phyloP scores from a whole-genome alignment of 1,140 invertebrate genomes.

The Geopemphigus sp. region DNA sequence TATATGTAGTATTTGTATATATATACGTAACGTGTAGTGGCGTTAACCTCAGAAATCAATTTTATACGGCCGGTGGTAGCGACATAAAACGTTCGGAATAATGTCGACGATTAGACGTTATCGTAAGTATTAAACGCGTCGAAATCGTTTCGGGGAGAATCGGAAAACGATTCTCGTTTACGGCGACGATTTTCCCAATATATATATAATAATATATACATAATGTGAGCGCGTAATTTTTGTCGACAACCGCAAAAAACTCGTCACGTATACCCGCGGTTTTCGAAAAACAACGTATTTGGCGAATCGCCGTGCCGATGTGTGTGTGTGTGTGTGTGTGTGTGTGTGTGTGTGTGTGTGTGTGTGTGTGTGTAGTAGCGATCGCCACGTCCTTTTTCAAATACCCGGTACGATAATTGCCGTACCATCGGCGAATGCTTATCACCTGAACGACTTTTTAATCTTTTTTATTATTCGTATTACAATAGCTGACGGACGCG shows the following conservation, averaged over 20 bases:
- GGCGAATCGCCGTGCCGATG: no score
- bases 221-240: no score
- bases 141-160: no score
- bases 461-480: neutral
- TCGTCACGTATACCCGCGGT: no score
- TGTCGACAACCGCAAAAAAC: neutral
- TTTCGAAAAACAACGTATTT: no score
- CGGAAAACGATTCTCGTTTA: neutral
- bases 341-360: neutral
- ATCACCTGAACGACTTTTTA: slow-evolving; percentile 30
- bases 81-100: no score
- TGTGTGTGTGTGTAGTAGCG: neutral
- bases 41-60: no score
- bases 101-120: no score
- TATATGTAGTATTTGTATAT: neutral
- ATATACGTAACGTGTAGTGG: no score
- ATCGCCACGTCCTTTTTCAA: neutral
- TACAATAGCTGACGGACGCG: neutral
- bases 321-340: no score
- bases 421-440: slow-evolving; percentile 6
- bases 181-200: neutral
- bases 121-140: no score
- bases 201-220: neutral
- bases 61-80: no score
- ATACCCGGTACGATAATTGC: slow-evolving; percentile 11